Evolutionary conservation across 2,888 invertebrate species (phyloP), one percentile per base, ranked within the genome.

Genomic region (Eilema sororculum): DNA sequence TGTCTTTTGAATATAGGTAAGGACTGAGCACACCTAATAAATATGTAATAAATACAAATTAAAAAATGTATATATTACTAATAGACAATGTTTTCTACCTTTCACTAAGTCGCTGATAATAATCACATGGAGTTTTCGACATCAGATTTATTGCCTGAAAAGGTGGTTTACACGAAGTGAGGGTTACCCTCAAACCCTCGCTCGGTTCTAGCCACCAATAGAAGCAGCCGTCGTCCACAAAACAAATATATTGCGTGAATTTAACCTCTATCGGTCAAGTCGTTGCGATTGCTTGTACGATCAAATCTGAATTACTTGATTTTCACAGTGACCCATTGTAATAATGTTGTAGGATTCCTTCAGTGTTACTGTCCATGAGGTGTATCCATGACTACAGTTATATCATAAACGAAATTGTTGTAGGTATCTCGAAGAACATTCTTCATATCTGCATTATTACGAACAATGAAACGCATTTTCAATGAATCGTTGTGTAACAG

Each of bases 241-340:
- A n/a, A 52, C n/a, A n/a, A 52, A 52, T n/a, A 52, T n/a, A 52
- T 52, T 52, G 52, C 52, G 52, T 52, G n/a, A 52, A 52, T 52
- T 52, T n/a, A 52, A 52, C 52, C n/a, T n/a, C 52, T 52, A 52
- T 52, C 52, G 52, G 52, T 9, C 9, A 52, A 20, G 46, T 52
- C 52, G 52, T 9, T 52, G 8, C 5, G 52, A 52, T n/a, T 52
- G n/a, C 2, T 5, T n/a, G n/a, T 52, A 52, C 52, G 52, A 52
- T 52, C 9, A 52, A 52, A 52, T n/a, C 52, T n/a, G 9, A 52
- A 52, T 9, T 46, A 46, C 20, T 46, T n/a, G 52, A 52, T 52
- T n/a, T n/a, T 6, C 9, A 20, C n/a, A n/a, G 2, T 20, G n/a
- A 52, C 9, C n/a, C 20, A 52, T 52, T 46, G 20, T 6, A 8